Base-by-base conservation (phyloP, 2,888 invertebrate species). In the Caenorhabditis parvicauda region DNA sequence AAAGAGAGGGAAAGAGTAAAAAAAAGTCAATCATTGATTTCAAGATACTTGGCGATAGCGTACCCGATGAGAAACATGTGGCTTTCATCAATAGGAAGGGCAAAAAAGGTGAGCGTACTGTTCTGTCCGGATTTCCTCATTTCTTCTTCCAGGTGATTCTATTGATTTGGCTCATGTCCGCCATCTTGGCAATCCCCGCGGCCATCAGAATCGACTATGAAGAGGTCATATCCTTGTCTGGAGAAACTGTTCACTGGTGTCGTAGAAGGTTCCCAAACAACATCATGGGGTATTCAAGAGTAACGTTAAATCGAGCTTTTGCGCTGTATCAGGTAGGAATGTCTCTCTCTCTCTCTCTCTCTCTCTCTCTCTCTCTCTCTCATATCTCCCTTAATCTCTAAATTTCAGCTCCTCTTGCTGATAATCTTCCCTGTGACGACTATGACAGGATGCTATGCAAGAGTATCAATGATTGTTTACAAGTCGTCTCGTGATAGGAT, bases 21-120 rank as follows among this genome's bases (percentile, higher is more conserved):
- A 43, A 27, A n/a, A 19, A 43, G 25, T 43, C 39, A 21, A 25
- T 48, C 21, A 17, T 22, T 22, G 50, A n/a, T 28, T 49, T 60
- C 25, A 82, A 88, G 88, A 79, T 88, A 88, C 81, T 87, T 88
- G 75, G 88, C 88, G 46, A 88, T 88, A 58, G 86, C 87, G 24
- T 87, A 88, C 81, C 88, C 88, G 3, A 87, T 88, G 85, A 85
- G 85, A 78, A 87, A 88, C 29, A 87, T 87, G 74, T 88, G 87
- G 80, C 85, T 87, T 37, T 88, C 88, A 75, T 88, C 88, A 14
- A 86, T 87, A 65, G 86, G 86, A 63, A 86, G 88, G 72, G 87
- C 88, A 0, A 84, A 86, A 64, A 84, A 84, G 66, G 86, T 88
- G 17, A 6, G n/a, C 39, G 12, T 6, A 6, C 19, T n/a, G 6